phyloP scores from a whole-genome alignment of 2,888 invertebrate species.

The Andrena bucephala region DNA sequence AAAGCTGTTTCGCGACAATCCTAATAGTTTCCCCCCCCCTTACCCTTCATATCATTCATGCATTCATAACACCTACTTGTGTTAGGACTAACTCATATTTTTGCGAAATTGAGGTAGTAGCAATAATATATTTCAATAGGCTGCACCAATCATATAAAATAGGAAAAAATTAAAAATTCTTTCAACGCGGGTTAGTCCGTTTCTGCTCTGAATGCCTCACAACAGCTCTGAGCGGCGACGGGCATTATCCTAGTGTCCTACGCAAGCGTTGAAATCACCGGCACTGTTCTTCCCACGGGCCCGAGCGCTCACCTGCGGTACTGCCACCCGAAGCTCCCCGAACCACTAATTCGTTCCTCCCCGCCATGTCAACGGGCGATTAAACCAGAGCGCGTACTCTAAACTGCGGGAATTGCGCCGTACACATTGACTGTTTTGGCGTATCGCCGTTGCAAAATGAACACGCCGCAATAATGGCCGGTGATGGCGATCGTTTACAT shows the following conservation, averaged over 20 bases:
- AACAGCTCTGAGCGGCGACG: neutral
- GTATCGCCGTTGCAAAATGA: slow-evolving; percentile 46
- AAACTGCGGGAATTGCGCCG: slow-evolving; percentile 37
- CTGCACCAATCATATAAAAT: no score
- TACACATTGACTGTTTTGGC: slow-evolving; percentile 60
- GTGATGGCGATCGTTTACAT: slow-evolving; percentile 73
- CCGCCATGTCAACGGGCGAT: neutral
- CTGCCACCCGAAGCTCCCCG: neutral
- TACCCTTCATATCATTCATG: no score
- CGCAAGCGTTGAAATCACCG: slow-evolving; percentile 32
- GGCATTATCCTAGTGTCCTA: neutral
- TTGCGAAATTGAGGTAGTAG: no score
- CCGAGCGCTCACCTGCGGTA: neutral
- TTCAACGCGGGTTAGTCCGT: no score
- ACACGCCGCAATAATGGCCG: slow-evolving; percentile 57
- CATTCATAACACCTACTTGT: no score
- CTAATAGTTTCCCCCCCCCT: no score
- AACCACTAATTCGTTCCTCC: neutral
- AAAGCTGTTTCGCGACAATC: no score
- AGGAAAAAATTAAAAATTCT: no score
- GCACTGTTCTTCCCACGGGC: neutral
- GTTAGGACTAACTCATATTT: no score
- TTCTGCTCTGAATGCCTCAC: no score
- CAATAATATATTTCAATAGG: no score
- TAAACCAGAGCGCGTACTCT: neutral